Conservation (phyloP, 2,113 vertebrate genomes). For the Vombatus ursinus region DNA sequence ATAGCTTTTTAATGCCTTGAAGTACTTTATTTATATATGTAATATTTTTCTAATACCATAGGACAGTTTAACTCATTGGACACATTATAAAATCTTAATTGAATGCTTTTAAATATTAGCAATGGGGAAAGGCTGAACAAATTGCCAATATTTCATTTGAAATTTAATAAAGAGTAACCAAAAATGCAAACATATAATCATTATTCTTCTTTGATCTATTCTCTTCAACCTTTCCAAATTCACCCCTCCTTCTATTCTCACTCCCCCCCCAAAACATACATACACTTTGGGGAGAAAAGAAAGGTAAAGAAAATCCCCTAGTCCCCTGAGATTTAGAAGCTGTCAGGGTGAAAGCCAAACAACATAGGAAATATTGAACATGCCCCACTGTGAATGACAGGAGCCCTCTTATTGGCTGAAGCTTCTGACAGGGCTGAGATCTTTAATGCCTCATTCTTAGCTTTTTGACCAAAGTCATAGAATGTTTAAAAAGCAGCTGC, state of each 20-base stretch:
- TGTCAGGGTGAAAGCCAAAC: slow-evolving; percentile 83
- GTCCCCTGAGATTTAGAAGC: slow-evolving; percentile 80
- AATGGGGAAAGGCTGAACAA: slow-evolving; percentile 78
- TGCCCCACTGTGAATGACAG: slow-evolving; percentile 84
- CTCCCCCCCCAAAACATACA: slow-evolving; percentile 73
- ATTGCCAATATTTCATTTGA: slow-evolving; percentile 80
- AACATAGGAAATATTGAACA: slow-evolving; percentile 83
- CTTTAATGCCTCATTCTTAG: slow-evolving; percentile 76
- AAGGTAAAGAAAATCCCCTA: slow-evolving; percentile 75
- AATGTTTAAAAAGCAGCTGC: slow-evolving; percentile 80
- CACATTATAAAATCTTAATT: slow-evolving; percentile 86
- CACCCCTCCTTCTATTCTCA: background rate
- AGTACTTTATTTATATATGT: slow-evolving; percentile 89
- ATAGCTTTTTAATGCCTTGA: slow-evolving; percentile 91
- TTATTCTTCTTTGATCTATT: slow-evolving; percentile 69
- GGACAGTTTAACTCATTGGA: slow-evolving; percentile 83
- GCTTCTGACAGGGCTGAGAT: slow-evolving; percentile 83
- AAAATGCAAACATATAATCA: slow-evolving; percentile 67
- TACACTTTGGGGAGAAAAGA: slow-evolving; percentile 78
- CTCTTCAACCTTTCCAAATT: background rate
- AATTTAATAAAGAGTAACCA: slow-evolving; percentile 74
- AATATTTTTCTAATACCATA: slow-evolving; percentile 87
- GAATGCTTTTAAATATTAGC: slow-evolving; percentile 85
- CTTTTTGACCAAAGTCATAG: slow-evolving; percentile 80
- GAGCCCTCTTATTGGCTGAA: slow-evolving; percentile 81